Conservation (phyloP, 1,140 invertebrate species). For the Aethina tumida region DNA sequence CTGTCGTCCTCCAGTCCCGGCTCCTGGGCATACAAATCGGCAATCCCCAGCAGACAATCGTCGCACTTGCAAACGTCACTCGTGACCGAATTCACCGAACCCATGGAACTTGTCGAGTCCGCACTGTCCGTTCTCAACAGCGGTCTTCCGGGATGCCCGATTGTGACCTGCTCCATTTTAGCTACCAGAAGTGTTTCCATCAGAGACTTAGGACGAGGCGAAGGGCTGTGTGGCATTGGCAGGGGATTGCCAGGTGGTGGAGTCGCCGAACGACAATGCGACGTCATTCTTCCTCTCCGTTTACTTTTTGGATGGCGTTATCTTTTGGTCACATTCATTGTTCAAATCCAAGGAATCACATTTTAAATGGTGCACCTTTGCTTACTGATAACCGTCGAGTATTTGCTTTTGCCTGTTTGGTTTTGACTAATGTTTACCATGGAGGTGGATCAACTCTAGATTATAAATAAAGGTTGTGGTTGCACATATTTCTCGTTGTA, state of each 20-base stretch:
- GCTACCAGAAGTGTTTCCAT: conserved; percentile 68
- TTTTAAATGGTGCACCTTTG: too few species aligned
- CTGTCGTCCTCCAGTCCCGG: conserved; percentile 41
- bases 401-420: too few species aligned
- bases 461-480: too few species aligned
- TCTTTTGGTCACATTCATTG: too few species aligned
- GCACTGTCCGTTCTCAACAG: conserved; percentile 63
- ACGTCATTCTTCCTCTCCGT: too few species aligned
- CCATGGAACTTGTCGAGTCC: conserved; percentile 66
- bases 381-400: too few species aligned
- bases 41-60: conserved; percentile 71
- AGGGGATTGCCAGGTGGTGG: conserved; percentile 6
- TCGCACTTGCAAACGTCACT: conserved; percentile 72
- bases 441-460: too few species aligned
- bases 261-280: conserved; percentile 7
- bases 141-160: conserved; percentile 28
- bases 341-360: too few species aligned
- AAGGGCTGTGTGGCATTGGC: conserved; percentile 10
- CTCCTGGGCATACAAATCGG: conserved; percentile 57
- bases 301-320: too few species aligned
- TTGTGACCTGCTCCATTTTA: conserved; percentile 56
- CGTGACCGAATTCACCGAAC: conserved; percentile 50
- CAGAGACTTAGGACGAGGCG: conserved; percentile 48
- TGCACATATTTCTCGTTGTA: too few species aligned
- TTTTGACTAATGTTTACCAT: too few species aligned